Evolutionary conservation across 2,113 vertebrate species (phyloP).

Genomic region (Corythornis vintsioides): DNA sequence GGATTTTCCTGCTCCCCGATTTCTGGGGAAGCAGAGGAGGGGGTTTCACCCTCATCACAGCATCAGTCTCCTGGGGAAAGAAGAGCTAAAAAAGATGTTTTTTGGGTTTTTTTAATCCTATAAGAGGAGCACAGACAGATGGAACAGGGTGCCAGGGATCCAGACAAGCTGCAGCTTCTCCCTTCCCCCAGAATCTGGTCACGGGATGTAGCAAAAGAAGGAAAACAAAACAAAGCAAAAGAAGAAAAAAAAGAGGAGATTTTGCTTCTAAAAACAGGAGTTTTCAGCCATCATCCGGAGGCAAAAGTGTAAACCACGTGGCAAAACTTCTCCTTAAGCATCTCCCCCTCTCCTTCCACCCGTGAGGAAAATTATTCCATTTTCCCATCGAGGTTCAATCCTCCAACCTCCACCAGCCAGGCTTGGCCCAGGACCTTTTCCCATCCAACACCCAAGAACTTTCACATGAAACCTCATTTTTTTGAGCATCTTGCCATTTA

Average conservation of each 20-base stretch:
- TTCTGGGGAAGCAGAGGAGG: neutral
- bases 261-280: neutral
- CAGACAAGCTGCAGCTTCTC: neutral
- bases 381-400: neutral
- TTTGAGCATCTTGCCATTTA: neutral
- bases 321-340: neutral
- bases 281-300: conserved; percentile 22
- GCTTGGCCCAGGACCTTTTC: conserved; percentile 19
- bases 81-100: conserved; percentile 6
- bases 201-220: neutral
- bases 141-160: neutral
- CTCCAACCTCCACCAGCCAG: neutral
- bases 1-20: neutral
- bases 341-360: neutral
- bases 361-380: neutral
- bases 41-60: neutral
- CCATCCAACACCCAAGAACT: neutral
- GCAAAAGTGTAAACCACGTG: neutral
- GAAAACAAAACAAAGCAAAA: neutral
- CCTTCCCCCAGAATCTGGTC: neutral
- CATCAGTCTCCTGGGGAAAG: conserved; percentile 30
- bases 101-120: neutral
- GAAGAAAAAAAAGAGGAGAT: neutral
- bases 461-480: neutral
- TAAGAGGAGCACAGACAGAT: neutral